Evolutionary conservation across 2,888 invertebrate species (phyloP), one percentile per base, ranked within the genome.

Genomic region (Chesias legatella): DNA sequence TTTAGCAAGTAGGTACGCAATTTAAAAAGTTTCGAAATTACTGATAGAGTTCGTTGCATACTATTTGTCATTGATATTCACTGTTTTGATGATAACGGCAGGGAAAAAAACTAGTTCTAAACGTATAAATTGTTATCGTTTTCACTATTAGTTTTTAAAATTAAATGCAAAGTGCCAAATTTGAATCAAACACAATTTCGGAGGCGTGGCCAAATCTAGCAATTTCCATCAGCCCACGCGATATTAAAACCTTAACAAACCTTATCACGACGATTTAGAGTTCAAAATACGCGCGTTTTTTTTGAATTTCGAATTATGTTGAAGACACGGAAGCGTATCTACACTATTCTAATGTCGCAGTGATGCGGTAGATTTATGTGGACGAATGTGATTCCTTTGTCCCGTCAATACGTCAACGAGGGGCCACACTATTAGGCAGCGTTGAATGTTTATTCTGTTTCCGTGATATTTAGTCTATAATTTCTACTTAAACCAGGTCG

Each of bases 351-450:
- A 51, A 64, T 58, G 67, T 57, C 45, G 27, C 8, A 44, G 43
- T 34, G 69, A 63, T 65, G 64, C 67, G 73, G 67, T 67, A 79
- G 66, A 84, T 82, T 79, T 80, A 82, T 82, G 72, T 74, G 52
- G 58, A 56, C 67, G 69, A 58, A 65, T 56, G 69, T 64, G 58
- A 68, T 76, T 75, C 76, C 84, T 85, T 84, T 86, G 85, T 86
- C 72, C 82, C 73, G 84, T 84, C 85, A 85, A 85, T 85, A 80
- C 80, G 82, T 81, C 84, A 81, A 67, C 65, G 58, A 56, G 64
- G 66, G 64, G 60, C 59, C 68, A 67, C 61, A 65, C 58, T 64
- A 68, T 71, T 69, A 64, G 57, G 52, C 53, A 47, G 60, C 58
- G 79, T 65, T 75, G 80, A 17, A 42, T 30, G 23, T 26, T 7